These are phyloP conservation scores for Sanderia malayensis DNA, from an alignment of 30 jellyfish, hydroid and myxozoan genomes.

Conservation along the genomic window DNA sequence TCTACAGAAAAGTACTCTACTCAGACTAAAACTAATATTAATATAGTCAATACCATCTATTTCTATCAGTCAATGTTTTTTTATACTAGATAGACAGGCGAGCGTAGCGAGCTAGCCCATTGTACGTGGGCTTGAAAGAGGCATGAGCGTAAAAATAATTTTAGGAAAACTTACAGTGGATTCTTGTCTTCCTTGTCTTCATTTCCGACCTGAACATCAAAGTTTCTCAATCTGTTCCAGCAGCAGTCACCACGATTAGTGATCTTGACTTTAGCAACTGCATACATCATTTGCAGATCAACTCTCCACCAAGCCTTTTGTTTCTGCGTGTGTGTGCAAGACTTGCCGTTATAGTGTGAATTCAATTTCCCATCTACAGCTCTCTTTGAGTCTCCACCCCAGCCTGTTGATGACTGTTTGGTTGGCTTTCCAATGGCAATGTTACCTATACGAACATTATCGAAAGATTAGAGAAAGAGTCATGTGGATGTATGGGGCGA, in stretches of 20 bases:
- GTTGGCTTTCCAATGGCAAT: constrained; percentile 62
- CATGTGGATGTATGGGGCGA: too few species aligned
- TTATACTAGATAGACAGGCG: too few species aligned
- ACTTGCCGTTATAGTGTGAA: constrained; percentile 34
- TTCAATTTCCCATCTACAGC: constrained; percentile 61
- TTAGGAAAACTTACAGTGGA: constrained; percentile 34
- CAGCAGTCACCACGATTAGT: constrained; percentile 54
- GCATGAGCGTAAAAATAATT: too few species aligned
- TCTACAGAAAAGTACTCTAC: too few species aligned
- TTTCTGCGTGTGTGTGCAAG: constrained; percentile 54
- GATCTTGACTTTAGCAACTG: constrained; percentile 38
- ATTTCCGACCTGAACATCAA: constrained; percentile 51
- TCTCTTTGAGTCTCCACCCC: constrained; percentile 45
- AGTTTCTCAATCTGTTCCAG: constrained; percentile 26
- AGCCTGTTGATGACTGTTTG: constrained; percentile 40
- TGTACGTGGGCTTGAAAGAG: too few species aligned
- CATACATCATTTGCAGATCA: constrained; percentile 50
- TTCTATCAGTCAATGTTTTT: too few species aligned
- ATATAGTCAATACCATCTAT: too few species aligned
- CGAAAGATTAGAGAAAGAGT: too few species aligned
- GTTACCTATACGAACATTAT: constrained; percentile 50
- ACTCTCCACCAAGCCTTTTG: constrained; percentile 66
- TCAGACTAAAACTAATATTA: too few species aligned
- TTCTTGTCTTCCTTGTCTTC: constrained; percentile 29
- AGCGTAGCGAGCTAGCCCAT: too few species aligned